Base-by-base conservation (phyloP, 2,888 invertebrate genomes). In the Orchesellides sinensis region DNA sequence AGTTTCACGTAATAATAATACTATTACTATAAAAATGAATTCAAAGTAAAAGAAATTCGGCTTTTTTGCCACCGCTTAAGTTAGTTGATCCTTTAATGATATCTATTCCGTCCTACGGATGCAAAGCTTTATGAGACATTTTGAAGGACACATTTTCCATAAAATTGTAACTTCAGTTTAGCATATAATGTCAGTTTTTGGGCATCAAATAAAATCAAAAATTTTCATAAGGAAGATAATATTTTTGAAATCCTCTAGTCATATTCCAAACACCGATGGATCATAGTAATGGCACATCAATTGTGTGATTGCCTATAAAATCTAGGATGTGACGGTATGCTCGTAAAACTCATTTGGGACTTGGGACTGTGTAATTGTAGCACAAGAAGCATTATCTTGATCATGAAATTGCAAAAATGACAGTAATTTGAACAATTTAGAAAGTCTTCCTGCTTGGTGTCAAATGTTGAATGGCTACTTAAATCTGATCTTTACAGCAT, bases 1-100 rank as follows among this genome's bases (percentile, higher is more conserved):
- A 75, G 56, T 75, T 66, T 66, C 66, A 63, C 29, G 45, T 49
- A 77, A 69, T 68, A 77, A 77, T 69, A 68, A 47, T 45, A 68
- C 59, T 77, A 35, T 68, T 77, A 49, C 68, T 52, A 35, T n/a
- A n/a, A n/a, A n/a, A n/a, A n/a, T 63, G 52, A 74, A 74, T 65
- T 40, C 74, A 54, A 52, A 32, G 27, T 63, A 35, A 52, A 74
- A 63, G 65, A 74, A 65, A 74, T 74, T 65, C 54, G 21, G 49
- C 17, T 19, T 27, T 27, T 17, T n/a, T 32, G 29, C 23, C 52
- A 8, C 29, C 49, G 49, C 29, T 4, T 52, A 52, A 27, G 70
- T 40, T 25, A 40, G 23, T 56, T 17, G 12, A 8, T 32, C 54
- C 63, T 5, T 65, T 45, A 45, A 65, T 45, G 40, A 25, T 14